Evolutionary conservation across 2,888 invertebrate species (phyloP).

Genomic region (Protodeltote pygarga): DNA sequence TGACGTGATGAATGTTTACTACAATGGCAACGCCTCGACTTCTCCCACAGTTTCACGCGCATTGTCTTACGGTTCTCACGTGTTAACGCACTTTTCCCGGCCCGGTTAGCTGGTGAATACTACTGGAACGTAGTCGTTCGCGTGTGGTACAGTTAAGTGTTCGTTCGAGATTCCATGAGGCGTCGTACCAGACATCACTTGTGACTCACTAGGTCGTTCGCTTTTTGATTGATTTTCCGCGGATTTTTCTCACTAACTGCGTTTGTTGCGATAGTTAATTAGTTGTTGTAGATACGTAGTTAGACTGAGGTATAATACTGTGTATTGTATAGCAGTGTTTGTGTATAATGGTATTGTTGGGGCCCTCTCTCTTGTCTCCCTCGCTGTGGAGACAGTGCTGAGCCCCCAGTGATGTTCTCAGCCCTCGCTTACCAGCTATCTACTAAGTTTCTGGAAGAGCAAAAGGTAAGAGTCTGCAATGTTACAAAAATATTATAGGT

Average conservation of each 20-base stretch:
- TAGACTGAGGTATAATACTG: too few relatives aligned
- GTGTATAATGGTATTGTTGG: constrained; percentile 61
- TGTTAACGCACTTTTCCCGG: constrained; percentile 67
- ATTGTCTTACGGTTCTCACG: constrained; percentile 82
- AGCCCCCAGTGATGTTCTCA: constrained; percentile 75
- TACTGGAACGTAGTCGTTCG: constrained; percentile 40
- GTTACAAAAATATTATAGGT: background rate
- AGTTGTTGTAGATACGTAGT: constrained; percentile 36
- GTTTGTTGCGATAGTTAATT: too few relatives aligned
- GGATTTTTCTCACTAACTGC: constrained; percentile 52
- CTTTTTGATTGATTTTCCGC: constrained; percentile 60
- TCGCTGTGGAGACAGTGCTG: constrained; percentile 58
- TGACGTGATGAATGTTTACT: constrained; percentile 86
- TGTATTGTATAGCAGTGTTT: too few relatives aligned
- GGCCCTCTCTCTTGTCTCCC: constrained; percentile 58
- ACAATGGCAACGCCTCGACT: constrained; percentile 86
- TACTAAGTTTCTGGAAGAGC: constrained; percentile 76
- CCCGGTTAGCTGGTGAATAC: constrained; percentile 53
- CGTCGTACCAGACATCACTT: constrained; percentile 38
- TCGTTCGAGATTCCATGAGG: constrained; percentile 48
- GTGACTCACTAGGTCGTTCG: constrained; percentile 59
- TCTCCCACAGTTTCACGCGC: constrained; percentile 84
- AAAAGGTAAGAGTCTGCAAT: constrained; percentile 64
- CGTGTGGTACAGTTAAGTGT: constrained; percentile 57
- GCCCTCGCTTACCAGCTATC: constrained; percentile 79